Conservation (phyloP, 2,113 vertebrate species). For the Prunella fulvescens region DNA sequence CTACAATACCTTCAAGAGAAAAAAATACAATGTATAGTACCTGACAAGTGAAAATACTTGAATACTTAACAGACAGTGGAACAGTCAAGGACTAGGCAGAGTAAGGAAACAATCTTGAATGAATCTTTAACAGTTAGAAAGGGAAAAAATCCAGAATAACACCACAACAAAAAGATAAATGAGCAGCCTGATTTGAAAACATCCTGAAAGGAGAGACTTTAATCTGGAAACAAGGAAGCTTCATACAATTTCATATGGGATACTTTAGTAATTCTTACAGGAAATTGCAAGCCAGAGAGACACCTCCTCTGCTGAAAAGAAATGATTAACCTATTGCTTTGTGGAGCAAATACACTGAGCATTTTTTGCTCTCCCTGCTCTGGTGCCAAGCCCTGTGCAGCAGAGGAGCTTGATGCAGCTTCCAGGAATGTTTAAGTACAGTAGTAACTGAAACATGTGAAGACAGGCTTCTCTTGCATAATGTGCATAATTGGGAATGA, state of each 20-base stretch:
- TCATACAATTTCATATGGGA: background rate
- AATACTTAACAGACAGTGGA: background rate
- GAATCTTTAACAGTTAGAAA: background rate
- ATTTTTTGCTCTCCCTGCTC: background rate
- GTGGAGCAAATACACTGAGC: background rate
- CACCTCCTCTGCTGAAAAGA: background rate
- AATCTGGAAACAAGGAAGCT: background rate
- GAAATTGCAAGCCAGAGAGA: background rate
- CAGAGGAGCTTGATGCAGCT: background rate
- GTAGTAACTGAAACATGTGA: background rate
- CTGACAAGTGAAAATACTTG: background rate
- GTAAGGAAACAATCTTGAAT: background rate
- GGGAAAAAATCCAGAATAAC: background rate
- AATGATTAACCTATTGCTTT: background rate
- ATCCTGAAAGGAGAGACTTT: background rate
- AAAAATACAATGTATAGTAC: background rate
- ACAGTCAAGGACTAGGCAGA: background rate
- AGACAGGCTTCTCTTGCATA: background rate
- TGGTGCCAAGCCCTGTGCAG: background rate
- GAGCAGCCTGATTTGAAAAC: background rate
- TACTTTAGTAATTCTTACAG: background rate
- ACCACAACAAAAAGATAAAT: background rate
- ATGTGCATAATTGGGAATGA: background rate
- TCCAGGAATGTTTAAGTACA: background rate
- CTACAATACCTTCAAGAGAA: background rate